Evolutionary conservation across 2,113 vertebrate species (phyloP).

Genomic region (Clarias gariepinus): DNA sequence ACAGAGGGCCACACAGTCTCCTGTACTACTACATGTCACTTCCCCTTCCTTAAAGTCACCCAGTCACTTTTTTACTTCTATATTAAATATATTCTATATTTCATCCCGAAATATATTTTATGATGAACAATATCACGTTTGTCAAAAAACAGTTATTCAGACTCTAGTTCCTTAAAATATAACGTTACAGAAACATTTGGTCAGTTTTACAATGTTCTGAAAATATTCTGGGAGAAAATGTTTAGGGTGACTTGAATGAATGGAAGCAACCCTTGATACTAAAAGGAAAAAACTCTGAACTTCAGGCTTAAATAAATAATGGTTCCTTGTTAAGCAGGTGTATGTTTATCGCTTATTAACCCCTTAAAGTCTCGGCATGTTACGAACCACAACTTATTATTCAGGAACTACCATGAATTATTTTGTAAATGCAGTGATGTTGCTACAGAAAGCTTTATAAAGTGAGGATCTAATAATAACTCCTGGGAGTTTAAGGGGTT

Average conservation of each 20-base stretch:
- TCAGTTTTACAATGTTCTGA: background rate
- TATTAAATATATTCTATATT: background rate
- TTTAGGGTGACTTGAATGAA: background rate
- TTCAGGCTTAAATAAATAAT: background rate
- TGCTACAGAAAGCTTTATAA: background rate
- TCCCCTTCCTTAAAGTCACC: conserved; percentile 15
- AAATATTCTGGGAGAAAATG: background rate
- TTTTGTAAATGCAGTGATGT: background rate
- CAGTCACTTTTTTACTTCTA: background rate
- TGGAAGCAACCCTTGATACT: background rate
- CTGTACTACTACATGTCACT: background rate
- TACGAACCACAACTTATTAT: background rate
- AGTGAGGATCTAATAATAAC: background rate
- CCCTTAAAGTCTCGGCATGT: conserved; percentile 1
- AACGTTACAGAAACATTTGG: background rate
- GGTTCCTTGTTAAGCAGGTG: background rate
- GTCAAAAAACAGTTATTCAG: background rate
- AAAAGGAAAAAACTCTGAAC: background rate
- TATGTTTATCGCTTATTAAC: background rate
- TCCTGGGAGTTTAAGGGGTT: conserved; percentile 4
- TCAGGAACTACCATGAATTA: background rate
- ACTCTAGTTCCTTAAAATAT: background rate
- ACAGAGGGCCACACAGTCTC: conserved; percentile 9
- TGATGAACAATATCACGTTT: background rate
- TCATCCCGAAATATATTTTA: background rate